Evolutionary conservation across 2,888 invertebrate genomes (phyloP), one percentile per base, ranked within the genome.

Genomic region (Eumacrocentrus americanus): DNA sequence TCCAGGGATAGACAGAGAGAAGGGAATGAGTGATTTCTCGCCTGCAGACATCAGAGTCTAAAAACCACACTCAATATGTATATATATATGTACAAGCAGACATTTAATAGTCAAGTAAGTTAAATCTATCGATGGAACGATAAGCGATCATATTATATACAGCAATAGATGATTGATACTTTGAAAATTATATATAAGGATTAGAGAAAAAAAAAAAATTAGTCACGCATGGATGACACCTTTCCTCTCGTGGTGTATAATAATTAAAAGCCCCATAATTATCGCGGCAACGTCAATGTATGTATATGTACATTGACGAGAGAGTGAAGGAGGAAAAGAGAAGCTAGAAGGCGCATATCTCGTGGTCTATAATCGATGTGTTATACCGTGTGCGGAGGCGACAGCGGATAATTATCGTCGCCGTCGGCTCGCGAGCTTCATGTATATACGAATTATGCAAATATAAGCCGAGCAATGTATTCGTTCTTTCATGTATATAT

Each of bases 381-480:
- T 48, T 53, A 40, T 46, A 22, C 25, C 46, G 37, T 25, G 46
- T 44, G 53, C 47, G 51, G 37, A 53, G 29, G 48, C 46, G 47
- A 47, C 53, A 54, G 44, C 48, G 54, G 54, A 40, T 48, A 59
- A 59, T 59, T 59, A 59, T 58, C 44, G 53, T 59, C 34, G 54
- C 44, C 54, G 38, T 54, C 48, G 38, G 23, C 54, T 59, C 16
- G 38, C 20, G 52, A 14, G 16, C 7, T 46, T 22, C 20, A 29
- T 53, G 38, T 53, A 53, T 53, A 40, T 51, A 53, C 38, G 29
- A 53, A 59, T 59, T 59, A 59, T 59, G 53, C 40, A 53, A 59
- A 53, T 53, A 46, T 23, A 58, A 34, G 34, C 42, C 54, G 44
- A 34, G 54, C 44, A 44, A 54, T 29, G 29, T n/a, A n/a, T 29